These are phyloP conservation scores for Anadara kagoshimensis DNA, from an alignment of 1,140 invertebrate species.

Conservation along the genomic window DNA sequence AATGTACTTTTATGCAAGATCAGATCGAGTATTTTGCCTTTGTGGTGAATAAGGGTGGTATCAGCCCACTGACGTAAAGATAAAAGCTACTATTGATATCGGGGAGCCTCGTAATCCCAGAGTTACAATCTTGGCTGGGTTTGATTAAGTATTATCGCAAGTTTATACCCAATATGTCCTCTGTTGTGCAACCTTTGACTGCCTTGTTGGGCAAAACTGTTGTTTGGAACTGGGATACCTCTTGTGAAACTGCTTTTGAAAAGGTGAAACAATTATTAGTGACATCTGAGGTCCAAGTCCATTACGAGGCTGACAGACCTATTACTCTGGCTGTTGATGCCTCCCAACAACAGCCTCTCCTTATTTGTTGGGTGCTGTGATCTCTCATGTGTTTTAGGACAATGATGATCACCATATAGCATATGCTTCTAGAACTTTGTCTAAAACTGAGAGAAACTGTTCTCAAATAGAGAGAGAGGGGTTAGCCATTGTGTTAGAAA, in stretches of 20 bases:
- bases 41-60: conserved; percentile 19
- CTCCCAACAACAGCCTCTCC: too few species aligned
- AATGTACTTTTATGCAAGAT: conserved; percentile 44
- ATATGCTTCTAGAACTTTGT: conserved; percentile 21
- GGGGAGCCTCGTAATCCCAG: conserved; percentile 16
- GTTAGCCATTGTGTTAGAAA: conserved; percentile 34
- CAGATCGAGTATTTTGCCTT: conserved; percentile 49
- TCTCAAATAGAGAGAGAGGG: conserved; percentile 27
- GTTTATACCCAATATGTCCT: conserved; percentile 35
- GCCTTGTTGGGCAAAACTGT: conserved; percentile 11
- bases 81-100: conserved; percentile 26
- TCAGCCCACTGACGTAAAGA: conserved; percentile 29
- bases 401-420: conserved; percentile 23
- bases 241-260: conserved; percentile 1
- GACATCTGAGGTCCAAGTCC: neutral
- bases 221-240: neutral
- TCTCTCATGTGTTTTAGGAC: conserved; percentile 58
- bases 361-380: conserved; percentile 62
- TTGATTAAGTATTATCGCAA: conserved; percentile 35
- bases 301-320: conserved; percentile 33
- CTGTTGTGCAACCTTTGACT: conserved; percentile 26
- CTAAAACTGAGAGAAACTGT: conserved; percentile 13
- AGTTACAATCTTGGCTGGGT: conserved; percentile 37
- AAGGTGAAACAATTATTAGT: conserved; percentile 1
- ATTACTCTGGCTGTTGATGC: conserved; percentile 60